Conservation (phyloP, 2,888 invertebrate species). For the Drosophila dives region DNA sequence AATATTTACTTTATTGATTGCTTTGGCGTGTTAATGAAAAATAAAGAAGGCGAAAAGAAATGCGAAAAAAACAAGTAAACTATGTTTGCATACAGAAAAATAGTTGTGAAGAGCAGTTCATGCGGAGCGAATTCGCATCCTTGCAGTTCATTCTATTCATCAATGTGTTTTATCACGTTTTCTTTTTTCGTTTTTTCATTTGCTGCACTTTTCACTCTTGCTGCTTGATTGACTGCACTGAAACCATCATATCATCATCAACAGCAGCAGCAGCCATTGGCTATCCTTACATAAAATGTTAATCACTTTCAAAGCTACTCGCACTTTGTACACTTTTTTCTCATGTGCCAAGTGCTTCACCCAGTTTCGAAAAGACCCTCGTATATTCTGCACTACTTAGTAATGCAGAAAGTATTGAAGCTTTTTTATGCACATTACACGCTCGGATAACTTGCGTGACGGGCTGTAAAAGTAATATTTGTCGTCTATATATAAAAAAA, state of each 20-base stretch:
- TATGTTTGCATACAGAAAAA: conserved; percentile 20
- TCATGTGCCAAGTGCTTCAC: not conserved
- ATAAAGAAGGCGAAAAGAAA: conserved; percentile 2
- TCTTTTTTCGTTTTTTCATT: not conserved
- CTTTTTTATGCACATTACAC: not conserved
- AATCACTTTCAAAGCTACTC: conserved; percentile 70
- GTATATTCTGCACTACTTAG: not conserved
- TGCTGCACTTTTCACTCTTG: conserved; percentile 17
- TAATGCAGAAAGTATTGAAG: not conserved
- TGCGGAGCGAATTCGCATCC: conserved; percentile 12
- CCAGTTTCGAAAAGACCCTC: not conserved
- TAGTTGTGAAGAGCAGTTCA: conserved; percentile 4
- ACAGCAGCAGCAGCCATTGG: conserved; percentile 9
- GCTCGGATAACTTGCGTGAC: no score
- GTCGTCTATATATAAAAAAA: not conserved
- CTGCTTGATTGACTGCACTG: conserved; percentile 62
- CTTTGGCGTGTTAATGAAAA: conserved; percentile 23
- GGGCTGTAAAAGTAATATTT: not conserved
- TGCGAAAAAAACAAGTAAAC: conserved; percentile 18
- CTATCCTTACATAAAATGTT: conserved; percentile 60
- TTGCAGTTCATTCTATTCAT: conserved; percentile 17
- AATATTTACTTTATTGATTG: conserved; percentile 28
- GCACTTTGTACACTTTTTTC: conserved; percentile 52
- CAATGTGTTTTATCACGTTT: not conserved
- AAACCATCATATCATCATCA: conserved; percentile 31